Conservation (phyloP, 1,140 invertebrate species). For the Drepana arcuata region DNA sequence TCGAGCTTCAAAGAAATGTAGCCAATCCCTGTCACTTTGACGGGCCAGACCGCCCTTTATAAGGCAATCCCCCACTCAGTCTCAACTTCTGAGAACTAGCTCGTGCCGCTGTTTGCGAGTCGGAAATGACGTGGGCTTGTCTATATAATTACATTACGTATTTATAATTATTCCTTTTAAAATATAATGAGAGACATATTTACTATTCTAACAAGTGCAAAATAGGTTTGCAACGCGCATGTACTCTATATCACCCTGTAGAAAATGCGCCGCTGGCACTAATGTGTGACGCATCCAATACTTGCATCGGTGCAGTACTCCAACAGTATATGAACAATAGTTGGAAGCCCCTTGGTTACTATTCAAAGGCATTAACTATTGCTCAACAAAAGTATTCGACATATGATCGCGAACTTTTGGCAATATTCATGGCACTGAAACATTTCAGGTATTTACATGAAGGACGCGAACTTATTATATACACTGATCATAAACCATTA, state of each 20-base stretch:
- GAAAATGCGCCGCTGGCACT: neutral
- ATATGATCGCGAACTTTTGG: neutral
- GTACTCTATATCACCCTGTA: neutral
- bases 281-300: conserved; percentile 5
- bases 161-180: no score
- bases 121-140: no score
- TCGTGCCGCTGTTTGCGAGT: no score
- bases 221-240: neutral
- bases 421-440: neutral
- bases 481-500: neutral
- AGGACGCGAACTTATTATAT: neutral
- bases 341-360: conserved; percentile 3
- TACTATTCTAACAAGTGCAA: no score
- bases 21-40: no score
- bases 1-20: no score
- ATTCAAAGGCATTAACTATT: conserved; percentile 1
- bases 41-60: no score
- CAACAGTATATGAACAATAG: neutral
- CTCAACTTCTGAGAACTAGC: no score
- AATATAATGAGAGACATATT: no score
- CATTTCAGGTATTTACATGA: neutral
- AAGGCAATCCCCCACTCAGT: no score
- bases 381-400: conserved; percentile 4
- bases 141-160: no score
- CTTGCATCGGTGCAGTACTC: conserved; percentile 1